These are phyloP conservation scores for Helarctos malayanus DNA, from an alignment of 2,797 vertebrate species.

Conservation along the genomic window DNA sequence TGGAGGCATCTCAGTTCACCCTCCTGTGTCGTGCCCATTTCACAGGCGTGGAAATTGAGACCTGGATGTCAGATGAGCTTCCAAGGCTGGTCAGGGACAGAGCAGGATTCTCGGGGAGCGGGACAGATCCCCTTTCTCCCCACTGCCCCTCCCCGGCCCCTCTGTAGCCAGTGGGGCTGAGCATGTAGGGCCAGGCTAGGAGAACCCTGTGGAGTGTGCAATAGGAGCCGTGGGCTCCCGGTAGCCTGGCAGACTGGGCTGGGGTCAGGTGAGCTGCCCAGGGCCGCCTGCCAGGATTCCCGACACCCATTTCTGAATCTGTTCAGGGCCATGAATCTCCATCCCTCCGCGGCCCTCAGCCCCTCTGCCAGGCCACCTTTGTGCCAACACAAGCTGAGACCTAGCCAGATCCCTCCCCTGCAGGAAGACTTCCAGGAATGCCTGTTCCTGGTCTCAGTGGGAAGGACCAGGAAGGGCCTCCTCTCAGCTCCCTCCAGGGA, in stretches of 20 bases:
- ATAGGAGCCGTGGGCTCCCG: rapidly evolving
- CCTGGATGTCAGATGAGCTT: rapidly evolving
- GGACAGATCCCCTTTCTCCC: not conserved
- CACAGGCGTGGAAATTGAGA: not conserved
- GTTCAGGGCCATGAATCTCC: rapidly evolving
- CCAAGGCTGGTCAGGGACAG: not conserved
- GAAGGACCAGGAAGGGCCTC: not conserved
- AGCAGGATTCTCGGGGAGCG: rapidly evolving
- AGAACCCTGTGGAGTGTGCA: rapidly evolving
- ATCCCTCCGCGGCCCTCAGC: rapidly evolving
- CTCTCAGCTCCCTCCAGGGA: not conserved
- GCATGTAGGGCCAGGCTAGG: not conserved
- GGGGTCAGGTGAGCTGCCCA: not conserved
- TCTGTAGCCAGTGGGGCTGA: not conserved
- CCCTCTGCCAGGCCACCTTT: not conserved
- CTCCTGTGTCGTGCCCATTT: not conserved
- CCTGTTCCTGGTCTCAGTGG: not conserved
- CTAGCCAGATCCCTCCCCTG: conserved; percentile 19
- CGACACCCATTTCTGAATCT: not conserved
- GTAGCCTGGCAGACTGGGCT: not conserved
- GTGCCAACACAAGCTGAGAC: not conserved
- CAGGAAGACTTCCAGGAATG: not conserved
- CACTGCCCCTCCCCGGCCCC: not conserved
- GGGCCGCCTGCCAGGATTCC: not conserved
- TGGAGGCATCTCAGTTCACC: rapidly evolving